A percentile compares a stretch with the other conserved stretches of the same genome.
Evolutionary conservation across 2,113 vertebrate species (phyloP).

Genomic region (Melanerpes aurifrons): DNA sequence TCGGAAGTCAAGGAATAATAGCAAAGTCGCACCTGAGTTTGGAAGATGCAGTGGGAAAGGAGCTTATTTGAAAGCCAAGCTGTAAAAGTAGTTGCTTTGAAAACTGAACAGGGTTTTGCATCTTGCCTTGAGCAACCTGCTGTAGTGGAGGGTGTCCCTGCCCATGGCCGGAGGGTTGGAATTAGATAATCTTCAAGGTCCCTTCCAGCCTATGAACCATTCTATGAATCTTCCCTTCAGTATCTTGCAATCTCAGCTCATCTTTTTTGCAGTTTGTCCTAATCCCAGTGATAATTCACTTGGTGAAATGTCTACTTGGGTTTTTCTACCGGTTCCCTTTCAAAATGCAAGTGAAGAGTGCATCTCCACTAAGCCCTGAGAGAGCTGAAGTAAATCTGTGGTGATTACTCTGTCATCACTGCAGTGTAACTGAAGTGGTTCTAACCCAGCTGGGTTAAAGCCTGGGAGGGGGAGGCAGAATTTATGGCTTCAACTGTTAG

Average conservation of each 20-base stretch:
- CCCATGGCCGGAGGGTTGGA: no score
- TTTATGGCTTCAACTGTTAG: not conserved
- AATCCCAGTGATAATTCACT: not conserved
- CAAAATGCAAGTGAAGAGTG: not conserved
- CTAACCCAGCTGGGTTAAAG: not conserved
- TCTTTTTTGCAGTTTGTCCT: not conserved
- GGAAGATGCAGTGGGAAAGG: not conserved
- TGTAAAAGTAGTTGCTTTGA: not conserved
- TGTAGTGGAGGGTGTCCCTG: no score
- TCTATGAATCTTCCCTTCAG: not conserved
- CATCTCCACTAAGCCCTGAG: not conserved
- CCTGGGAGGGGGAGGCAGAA: not conserved
- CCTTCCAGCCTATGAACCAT: no score
- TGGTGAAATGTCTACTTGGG: not conserved
- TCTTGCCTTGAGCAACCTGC: not conserved
- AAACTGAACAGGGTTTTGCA: not conserved
- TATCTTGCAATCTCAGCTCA: not conserved
- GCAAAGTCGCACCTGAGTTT: not conserved
- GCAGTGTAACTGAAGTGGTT: not conserved
- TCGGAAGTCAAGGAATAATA: not conserved
- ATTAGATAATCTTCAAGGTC: no score
- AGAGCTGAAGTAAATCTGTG: not conserved
- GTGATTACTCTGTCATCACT: not conserved
- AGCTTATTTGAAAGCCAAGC: not conserved
- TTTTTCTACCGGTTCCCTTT: not conserved